phyloP scores from a whole-genome alignment of 2,888 invertebrate species.

The Dromius quadrimaculatus region DNA sequence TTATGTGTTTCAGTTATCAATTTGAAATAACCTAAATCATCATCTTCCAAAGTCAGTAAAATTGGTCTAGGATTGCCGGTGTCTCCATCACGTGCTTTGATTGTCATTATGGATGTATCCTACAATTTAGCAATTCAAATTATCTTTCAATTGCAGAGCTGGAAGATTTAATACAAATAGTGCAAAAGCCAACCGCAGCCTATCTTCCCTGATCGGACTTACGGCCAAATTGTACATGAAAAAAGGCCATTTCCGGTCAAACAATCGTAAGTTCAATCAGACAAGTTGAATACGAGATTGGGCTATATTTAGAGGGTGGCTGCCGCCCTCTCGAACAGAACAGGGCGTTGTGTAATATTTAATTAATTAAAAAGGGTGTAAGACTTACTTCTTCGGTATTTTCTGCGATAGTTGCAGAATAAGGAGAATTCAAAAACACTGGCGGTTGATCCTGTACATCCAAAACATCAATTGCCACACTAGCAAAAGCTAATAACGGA shows the following conservation, averaged over 20 bases:
- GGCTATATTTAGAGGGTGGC: no score
- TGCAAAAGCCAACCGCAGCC: no score
- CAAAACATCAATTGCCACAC: slow-evolving; percentile 79
- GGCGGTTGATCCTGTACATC: slow-evolving; percentile 90
- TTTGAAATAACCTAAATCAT: slow-evolving; percentile 76
- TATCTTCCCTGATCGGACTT: no score
- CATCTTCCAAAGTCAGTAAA: slow-evolving; percentile 77
- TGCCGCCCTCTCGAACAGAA: no score
- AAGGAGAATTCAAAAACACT: slow-evolving; percentile 83
- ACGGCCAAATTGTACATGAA: no score
- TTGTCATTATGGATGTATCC: slow-evolving; percentile 76
- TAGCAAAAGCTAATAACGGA: slow-evolving; percentile 76
- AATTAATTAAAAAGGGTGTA: neutral
- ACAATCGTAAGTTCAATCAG: no score
- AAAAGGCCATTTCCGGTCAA: no score
- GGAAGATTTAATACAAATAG: no score
- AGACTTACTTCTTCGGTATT: slow-evolving; percentile 74
- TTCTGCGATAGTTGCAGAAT: slow-evolving; percentile 81
- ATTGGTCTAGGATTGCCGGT: slow-evolving; percentile 79
- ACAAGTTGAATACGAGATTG: neutral
- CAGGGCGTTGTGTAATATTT: neutral
- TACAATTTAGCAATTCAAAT: slow-evolving; percentile 59
- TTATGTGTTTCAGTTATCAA: slow-evolving; percentile 71
- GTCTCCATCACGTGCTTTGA: slow-evolving; percentile 85
- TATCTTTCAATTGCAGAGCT: neutral